These are phyloP conservation scores for Leptobrachium ailaonicum DNA, from an alignment of 2,113 vertebrate genomes.

Conservation along the genomic window DNA sequence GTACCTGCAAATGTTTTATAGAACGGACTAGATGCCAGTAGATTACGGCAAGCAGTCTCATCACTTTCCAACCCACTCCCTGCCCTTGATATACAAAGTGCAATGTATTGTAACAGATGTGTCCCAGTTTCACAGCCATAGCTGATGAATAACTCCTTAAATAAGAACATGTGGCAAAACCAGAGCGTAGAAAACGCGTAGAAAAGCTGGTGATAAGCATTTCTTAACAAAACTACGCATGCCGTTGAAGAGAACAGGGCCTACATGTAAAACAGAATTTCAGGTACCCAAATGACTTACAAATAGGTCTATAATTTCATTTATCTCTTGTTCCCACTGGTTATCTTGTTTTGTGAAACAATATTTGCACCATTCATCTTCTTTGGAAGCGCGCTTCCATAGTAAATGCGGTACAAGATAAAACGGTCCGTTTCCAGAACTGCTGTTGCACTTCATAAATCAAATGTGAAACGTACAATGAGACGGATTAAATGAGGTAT, in stretches of 20 bases:
- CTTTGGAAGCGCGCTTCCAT: too few species aligned
- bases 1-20: background rate
- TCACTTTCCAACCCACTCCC: background rate
- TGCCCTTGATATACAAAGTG: conserved; percentile 14
- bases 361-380: too few species aligned
- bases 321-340: too few species aligned
- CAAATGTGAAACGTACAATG: too few species aligned
- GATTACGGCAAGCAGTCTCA: conserved; percentile 13
- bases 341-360: too few species aligned
- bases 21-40: background rate
- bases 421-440: too few species aligned
- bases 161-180: background rate
- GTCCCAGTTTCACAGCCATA: conserved; percentile 3
- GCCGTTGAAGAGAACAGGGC: background rate
- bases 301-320: background rate
- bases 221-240: background rate
- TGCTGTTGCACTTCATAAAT: too few species aligned
- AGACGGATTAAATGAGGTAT: too few species aligned
- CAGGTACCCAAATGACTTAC: background rate
- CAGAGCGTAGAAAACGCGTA: background rate
- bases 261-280: background rate
- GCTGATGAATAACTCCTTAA: conserved; percentile 13
- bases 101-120: conserved; percentile 8
- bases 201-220: background rate
- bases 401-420: too few species aligned